Base-by-base conservation (phyloP, 2,888 invertebrate genomes). In the Drosophila testacea region DNA sequence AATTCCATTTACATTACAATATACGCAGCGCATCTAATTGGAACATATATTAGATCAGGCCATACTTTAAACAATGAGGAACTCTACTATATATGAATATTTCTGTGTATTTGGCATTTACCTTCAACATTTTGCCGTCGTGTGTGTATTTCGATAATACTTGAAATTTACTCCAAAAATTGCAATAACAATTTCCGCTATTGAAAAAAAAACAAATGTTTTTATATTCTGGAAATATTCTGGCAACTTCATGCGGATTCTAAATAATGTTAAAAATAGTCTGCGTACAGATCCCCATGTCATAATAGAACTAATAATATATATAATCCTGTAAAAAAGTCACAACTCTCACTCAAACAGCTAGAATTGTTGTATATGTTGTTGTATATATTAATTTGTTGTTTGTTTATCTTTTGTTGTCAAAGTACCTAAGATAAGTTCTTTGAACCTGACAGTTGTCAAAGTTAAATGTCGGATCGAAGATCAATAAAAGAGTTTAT, bases 1-100 rank as follows among this genome's bases (percentile, higher is more conserved):
- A 69, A 75, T 79, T 69, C 54, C 77, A 77, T 76, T 83, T 54
- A 56, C 52, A 61, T 69, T 54, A 27, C 16, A 56, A 56, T 72
- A 34, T 39, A 54, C 51, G 30, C 77, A 66, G 59, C 73, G 69
- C 86, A 76, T 41, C 83, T 68, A 68, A 79, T 79, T 75, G 84
- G 50, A 36, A 32, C 61, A 6, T 32, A 9, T 46, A 13, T 36
- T 13, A 28, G 57, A 57, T 57, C 46, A 5, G 57, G 30, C 48
- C 16, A 36, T 41, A 32, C 56, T 28, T 11, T 38, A 4, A 30
- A 27, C 55, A 69, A 77, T 56, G 62, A 83, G 81, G 67, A 77
- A 81, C 59, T 77, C 4, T 55, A 44, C 22, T 42, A 32, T 11
- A 32, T 11, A 28, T 16, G 10, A 13, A 48, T 51, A 38, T 38